Conservation (phyloP, 2,113 vertebrate genomes). For the Rhinoderma darwinii region DNA sequence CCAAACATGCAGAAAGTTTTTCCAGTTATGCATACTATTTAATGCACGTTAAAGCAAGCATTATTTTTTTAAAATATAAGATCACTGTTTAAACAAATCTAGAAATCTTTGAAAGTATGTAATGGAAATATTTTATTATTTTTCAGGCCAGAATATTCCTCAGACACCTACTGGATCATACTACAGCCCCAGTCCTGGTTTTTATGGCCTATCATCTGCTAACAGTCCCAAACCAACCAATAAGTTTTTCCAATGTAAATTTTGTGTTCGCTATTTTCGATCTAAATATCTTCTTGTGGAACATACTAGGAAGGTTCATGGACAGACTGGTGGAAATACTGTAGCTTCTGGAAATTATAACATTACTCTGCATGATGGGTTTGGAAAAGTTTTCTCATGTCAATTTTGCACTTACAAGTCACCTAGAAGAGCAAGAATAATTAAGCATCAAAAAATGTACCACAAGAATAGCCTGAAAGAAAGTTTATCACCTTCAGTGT, state of each 20-base stretch:
- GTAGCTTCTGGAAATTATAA: slow-evolving; percentile 78
- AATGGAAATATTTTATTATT: slow-evolving; percentile 32
- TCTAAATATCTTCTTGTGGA: slow-evolving; percentile 95
- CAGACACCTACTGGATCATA: slow-evolving; percentile 78
- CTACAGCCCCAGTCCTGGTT: slow-evolving; percentile 81
- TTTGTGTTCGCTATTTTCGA: slow-evolving; percentile 97
- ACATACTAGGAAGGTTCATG: slow-evolving; percentile 93
- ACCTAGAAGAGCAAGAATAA: slow-evolving; percentile 87
- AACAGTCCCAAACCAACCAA: slow-evolving; percentile 77
- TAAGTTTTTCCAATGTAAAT: slow-evolving; percentile 98
- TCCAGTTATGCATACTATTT: not conserved
- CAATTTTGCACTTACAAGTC: slow-evolving; percentile 97
- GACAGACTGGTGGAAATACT: slow-evolving; percentile 78
- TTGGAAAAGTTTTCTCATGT: slow-evolving; percentile 93
- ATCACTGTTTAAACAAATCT: not conserved
- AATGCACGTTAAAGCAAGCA: not conserved
- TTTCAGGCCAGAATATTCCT: slow-evolving; percentile 84
- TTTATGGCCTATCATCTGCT: slow-evolving; percentile 82
- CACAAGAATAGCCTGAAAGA: slow-evolving; percentile 82
- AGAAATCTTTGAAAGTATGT: not conserved
- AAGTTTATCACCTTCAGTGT: slow-evolving; percentile 70
- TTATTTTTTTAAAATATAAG: not conserved
- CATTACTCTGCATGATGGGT: slow-evolving; percentile 84
- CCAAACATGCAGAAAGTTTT: not conserved
- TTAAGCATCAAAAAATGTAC: slow-evolving; percentile 96